phyloP scores from a whole-genome alignment of 1,140 invertebrate genomes.

The Microplitis mediator region DNA sequence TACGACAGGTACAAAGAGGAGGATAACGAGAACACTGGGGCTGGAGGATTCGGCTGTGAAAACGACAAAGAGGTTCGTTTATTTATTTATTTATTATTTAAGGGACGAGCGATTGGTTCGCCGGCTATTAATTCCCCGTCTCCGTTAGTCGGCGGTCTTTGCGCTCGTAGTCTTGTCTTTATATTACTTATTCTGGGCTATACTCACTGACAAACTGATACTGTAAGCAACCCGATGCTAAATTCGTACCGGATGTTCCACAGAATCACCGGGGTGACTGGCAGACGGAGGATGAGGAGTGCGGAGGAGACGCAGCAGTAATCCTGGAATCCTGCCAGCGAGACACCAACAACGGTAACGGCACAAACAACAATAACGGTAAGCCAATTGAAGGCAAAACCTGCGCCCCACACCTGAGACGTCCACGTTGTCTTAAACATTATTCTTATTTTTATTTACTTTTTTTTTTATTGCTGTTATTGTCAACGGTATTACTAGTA shows the following conservation, averaged over 20 bases:
- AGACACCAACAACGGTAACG: slow-evolving; percentile 53
- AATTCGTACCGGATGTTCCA: slow-evolving; percentile 50
- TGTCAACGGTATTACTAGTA: too few relatives aligned
- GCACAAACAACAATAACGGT: slow-evolving; percentile 55
- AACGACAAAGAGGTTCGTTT: slow-evolving; percentile 53
- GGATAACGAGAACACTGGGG: slow-evolving; percentile 50
- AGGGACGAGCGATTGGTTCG: neutral
- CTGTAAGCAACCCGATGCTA: slow-evolving; percentile 28
- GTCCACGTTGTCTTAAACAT: neutral
- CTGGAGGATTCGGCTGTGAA: slow-evolving; percentile 39
- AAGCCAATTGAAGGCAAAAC: slow-evolving; percentile 42
- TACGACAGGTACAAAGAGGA: slow-evolving; percentile 57
- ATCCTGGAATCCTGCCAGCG: slow-evolving; percentile 59
- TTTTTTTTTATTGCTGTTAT: neutral
- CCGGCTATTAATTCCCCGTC: neutral
- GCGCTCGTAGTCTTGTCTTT: neutral
- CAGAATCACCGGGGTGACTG: slow-evolving; percentile 59
- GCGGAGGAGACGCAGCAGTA: slow-evolving; percentile 52
- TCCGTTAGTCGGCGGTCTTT: neutral
- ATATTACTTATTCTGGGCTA: neutral
- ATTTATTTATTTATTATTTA: neutral
- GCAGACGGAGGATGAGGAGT: slow-evolving; percentile 62
- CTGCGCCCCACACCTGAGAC: slow-evolving; percentile 42
- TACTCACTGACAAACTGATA: neutral
- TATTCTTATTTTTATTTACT: neutral